These are phyloP conservation scores for Napeogenes sylphis DNA, from an alignment of 2,888 invertebrate genomes.

Conservation along the genomic window DNA sequence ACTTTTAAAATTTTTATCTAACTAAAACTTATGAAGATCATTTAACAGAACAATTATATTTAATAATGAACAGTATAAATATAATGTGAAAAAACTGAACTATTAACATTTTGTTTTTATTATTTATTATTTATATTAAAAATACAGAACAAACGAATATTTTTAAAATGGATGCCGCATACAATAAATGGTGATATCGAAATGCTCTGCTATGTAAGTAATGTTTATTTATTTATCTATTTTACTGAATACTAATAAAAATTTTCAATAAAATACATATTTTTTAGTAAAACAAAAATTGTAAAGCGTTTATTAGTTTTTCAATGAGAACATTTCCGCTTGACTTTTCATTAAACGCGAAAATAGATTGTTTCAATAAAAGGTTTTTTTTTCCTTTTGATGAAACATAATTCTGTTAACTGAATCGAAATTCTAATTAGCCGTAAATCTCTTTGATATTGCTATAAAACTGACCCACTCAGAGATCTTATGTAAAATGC, in stretches of 20 bases:
- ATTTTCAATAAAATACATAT: neutral
- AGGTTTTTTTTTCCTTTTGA: neutral
- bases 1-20: too few species aligned
- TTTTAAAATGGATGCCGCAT: slow-evolving; percentile 30
- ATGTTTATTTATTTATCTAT: neutral
- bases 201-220: slow-evolving; percentile 73
- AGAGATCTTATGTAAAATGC: slow-evolving; percentile 6
- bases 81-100: too few species aligned
- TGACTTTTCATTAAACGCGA: neutral
- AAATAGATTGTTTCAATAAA: neutral
- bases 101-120: too few species aligned
- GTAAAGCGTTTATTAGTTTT: neutral
- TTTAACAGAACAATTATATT: too few species aligned
- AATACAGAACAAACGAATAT: neutral
- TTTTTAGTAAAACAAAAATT: neutral
- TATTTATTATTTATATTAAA: too few species aligned
- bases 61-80: too few species aligned
- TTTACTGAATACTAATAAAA: slow-evolving; percentile 3
- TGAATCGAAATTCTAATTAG: slow-evolving; percentile 15
- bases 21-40: too few species aligned
- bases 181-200: slow-evolving; percentile 35
- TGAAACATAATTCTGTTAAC: neutral
- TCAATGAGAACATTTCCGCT: neutral
- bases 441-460: slow-evolving; percentile 20
- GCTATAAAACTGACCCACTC: slow-evolving; percentile 13